Evolutionary conservation across 2,113 vertebrate genomes (phyloP), one percentile per base, ranked within the genome.

Genomic region (Trochalopteron elliotii): DNA sequence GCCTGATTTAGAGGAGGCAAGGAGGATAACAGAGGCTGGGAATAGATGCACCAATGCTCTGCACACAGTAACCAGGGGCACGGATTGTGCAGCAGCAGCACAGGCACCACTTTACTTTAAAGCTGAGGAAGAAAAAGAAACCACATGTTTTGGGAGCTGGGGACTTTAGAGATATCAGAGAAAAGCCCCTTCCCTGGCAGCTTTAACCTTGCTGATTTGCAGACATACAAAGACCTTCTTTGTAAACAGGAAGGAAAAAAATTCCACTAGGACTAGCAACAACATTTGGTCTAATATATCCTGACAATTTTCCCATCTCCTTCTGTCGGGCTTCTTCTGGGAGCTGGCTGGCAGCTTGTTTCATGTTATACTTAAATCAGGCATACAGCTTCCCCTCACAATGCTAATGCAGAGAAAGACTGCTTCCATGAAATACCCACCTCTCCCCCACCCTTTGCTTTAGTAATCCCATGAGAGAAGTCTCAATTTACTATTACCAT

Each of bases 281-380:
- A 87, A 79, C 87, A 90, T 93, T 94, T 89, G 88, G 96, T 93
- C 96, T 97, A 97, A 97, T 96, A 96, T 68, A 95, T 96, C 94
- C 83, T 97, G 96, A 97, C 97, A 97, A 98, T 95, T 96, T 97
- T 93, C 96, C 94, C 95, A 97, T 96, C 95, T 96, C 95, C 90
- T 95, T 97, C 95, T 94, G 93, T 93, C 16, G 56, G 63, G 94
- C 69, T 84, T 55, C 96, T 97, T 96, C 83, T 84, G 96, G 92
- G 96, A 97, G 93, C 88, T 15, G 70, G 87, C 52, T 96, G 96
- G 96, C 96, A 97, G 96, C 89, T 95, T 97, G 94, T 88, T 97
- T 96, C 96, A 93, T 81, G 96, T 94, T 97, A 82, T 95, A 83
- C 89, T 96, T 96, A 95, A 98, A 97, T 96, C 60, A 85, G 94